phyloP scores from a whole-genome alignment of 2,888 invertebrate species.

The Physocephala rufipes region DNA sequence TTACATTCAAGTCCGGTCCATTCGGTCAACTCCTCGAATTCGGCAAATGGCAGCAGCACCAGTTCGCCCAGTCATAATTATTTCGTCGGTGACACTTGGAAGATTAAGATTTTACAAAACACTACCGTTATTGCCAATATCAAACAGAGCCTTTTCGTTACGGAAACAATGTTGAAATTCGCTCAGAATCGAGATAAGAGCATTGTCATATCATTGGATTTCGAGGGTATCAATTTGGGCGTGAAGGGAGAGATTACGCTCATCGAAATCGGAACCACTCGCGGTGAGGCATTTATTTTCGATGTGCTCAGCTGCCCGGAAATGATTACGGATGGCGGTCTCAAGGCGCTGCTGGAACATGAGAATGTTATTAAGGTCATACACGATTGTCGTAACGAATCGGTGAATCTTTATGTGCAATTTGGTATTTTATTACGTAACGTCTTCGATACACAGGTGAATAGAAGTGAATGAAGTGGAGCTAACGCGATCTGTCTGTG shows the following conservation, averaged over 20 bases:
- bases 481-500: not conserved
- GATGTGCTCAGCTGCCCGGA: conserved; percentile 87
- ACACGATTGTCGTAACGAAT: conserved; percentile 92
- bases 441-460: conserved; percentile 89
- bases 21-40: conserved; percentile 41
- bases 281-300: conserved; percentile 85
- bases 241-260: conserved; percentile 87
- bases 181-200: conserved; percentile 65
- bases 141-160: conserved; percentile 80
- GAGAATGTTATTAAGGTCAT: conserved; percentile 86
- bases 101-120: conserved; percentile 81
- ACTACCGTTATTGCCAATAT: conserved; percentile 82
- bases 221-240: conserved; percentile 93
- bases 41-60: conserved; percentile 33
- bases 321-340: conserved; percentile 79
- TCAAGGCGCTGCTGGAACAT: conserved; percentile 82
- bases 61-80: conserved; percentile 61
- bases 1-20: conserved; percentile 62
- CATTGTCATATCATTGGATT: conserved; percentile 84
- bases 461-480: conserved; percentile 32
- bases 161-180: conserved; percentile 76
- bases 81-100: conserved; percentile 78
- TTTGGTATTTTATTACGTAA: conserved; percentile 83
- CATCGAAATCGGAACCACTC: conserved; percentile 83
- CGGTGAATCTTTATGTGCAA: conserved; percentile 85